phyloP scores from a whole-genome alignment of 2,797 vertebrate genomes.

The Miichthys miiuy region DNA sequence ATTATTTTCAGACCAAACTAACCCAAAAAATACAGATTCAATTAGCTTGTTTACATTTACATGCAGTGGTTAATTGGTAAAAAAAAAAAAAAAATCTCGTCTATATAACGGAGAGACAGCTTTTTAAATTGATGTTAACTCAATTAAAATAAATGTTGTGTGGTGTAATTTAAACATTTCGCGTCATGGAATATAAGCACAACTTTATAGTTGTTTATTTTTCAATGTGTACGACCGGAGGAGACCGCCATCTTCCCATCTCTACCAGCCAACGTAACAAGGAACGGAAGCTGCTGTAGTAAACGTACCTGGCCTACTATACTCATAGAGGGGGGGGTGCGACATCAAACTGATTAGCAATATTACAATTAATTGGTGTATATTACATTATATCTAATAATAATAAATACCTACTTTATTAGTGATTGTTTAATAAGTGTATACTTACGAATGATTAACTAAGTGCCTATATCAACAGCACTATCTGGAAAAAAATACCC shows the following conservation, averaged over 20 bases:
- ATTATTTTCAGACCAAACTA: background rate
- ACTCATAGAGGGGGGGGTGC: background rate
- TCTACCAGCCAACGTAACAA: constrained; percentile 8
- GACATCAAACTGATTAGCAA: background rate
- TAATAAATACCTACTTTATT: accelerated
- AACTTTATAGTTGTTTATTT: background rate
- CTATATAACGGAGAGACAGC: too few species aligned
- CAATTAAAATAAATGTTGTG: too few species aligned
- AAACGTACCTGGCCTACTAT: background rate
- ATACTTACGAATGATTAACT: accelerated
- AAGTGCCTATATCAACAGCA: background rate
- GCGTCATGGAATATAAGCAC: accelerated
- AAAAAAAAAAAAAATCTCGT: too few species aligned
- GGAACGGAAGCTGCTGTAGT: constrained; percentile 29
- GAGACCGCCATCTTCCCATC: constrained; percentile 62
- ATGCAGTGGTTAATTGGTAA: too few species aligned
- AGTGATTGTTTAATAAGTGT: accelerated
- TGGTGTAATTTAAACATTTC: background rate
- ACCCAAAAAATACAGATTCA: background rate
- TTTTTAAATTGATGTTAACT: background rate
- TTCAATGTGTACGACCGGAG: accelerated
- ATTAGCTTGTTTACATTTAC: background rate
- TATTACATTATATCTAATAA: accelerated
- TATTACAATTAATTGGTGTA: accelerated
- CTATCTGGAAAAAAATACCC: accelerated